These are phyloP conservation scores for Paradisaea rubra DNA, from an alignment of 2,113 vertebrate genomes.

Conservation along the genomic window DNA sequence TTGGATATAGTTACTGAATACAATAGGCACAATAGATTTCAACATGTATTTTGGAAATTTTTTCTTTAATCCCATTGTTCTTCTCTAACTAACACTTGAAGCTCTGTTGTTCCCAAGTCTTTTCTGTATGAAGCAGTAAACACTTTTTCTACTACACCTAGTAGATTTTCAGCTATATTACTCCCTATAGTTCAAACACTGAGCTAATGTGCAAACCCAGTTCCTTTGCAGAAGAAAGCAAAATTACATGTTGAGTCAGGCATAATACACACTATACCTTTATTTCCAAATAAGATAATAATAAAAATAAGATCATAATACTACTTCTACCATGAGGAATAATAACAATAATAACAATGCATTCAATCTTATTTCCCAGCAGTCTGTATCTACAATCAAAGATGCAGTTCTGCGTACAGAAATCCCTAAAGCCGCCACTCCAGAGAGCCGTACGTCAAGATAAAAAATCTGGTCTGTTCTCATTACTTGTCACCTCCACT, in stretches of 20 bases:
- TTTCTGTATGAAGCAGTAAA: not conserved
- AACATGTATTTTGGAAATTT: not conserved
- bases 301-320: not conserved
- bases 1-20: not conserved
- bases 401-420: not conserved
- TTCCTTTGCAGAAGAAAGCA: not conserved
- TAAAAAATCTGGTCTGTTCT: not conserved
- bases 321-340: not conserved
- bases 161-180: not conserved
- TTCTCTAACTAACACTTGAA: not conserved
- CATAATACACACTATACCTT: not conserved
- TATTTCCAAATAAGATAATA: not conserved
- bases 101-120: not conserved
- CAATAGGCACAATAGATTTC: not conserved
- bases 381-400: not conserved
- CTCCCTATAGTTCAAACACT: not conserved
- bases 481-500: not conserved
- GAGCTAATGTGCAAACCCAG: not conserved
- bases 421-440: not conserved
- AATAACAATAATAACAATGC: not conserved
- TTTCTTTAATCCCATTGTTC: not conserved
- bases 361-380: constrained; percentile 10
- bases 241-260: not conserved
- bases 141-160: not conserved
- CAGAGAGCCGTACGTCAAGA: not conserved